phyloP scores from a whole-genome alignment of 1,140 invertebrate genomes.

The Dryas iulia region DNA sequence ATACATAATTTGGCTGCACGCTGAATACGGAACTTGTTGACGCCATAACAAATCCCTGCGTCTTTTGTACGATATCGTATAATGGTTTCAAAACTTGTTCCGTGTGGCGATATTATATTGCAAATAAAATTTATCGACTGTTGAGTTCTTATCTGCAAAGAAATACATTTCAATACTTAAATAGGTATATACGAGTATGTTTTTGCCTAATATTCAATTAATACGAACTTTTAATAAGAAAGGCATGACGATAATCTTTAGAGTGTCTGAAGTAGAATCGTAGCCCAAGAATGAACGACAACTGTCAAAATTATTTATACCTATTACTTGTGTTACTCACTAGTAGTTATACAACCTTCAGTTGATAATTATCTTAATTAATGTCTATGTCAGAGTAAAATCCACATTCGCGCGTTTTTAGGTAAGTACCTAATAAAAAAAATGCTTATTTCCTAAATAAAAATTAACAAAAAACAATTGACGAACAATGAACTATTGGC shows the following conservation, averaged over 20 bases:
- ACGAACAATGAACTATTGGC: neutral
- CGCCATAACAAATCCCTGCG: constrained; percentile 26
- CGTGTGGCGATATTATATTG: neutral
- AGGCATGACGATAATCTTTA: neutral
- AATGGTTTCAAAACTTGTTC: neutral
- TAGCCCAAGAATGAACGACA: neutral
- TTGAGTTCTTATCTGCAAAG: neutral
- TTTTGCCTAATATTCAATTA: neutral
- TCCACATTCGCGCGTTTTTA: neutral
- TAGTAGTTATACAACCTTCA: neutral
- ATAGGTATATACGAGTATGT: too few relatives aligned
- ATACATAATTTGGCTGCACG: constrained; percentile 40
- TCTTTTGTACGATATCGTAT: constrained; percentile 19
- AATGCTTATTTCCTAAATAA: too few relatives aligned
- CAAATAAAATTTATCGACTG: neutral
- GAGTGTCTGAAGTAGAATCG: neutral
- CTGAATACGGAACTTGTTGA: constrained; percentile 14
- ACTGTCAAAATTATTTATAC: neutral
- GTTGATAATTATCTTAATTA: neutral
- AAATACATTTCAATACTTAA: too few relatives aligned
- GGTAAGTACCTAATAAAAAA: neutral
- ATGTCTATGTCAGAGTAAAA: neutral
- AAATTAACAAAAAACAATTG: neutral
- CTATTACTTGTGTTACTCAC: neutral
- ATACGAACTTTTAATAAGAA: neutral